Conservation (phyloP, 2,113 vertebrate genomes). For the Tylochromis polylepis region DNA sequence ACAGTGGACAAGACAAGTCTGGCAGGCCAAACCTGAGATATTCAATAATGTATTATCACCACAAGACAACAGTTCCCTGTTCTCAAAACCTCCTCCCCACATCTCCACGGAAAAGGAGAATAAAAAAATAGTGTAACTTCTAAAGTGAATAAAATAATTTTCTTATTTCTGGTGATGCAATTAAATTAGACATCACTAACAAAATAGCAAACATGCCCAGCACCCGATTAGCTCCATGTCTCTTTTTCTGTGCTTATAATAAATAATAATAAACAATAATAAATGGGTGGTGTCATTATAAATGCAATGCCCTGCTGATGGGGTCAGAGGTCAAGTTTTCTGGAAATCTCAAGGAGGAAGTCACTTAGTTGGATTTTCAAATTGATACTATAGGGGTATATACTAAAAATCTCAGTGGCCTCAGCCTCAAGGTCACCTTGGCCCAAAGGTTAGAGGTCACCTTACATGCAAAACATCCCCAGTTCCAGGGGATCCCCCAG, state of each 20-base stretch:
- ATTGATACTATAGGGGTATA: background rate
- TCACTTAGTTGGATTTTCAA: background rate
- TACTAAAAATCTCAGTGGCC: background rate
- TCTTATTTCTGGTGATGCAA: background rate
- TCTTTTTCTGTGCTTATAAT: background rate
- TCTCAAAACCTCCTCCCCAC: background rate
- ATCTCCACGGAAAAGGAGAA: background rate
- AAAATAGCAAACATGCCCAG: background rate
- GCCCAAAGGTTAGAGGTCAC: background rate
- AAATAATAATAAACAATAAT: no score
- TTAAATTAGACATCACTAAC: background rate
- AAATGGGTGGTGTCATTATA: background rate
- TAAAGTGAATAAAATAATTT: background rate
- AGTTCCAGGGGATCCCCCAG: background rate
- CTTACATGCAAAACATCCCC: background rate
- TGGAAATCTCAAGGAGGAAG: background rate
- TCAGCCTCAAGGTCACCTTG: background rate
- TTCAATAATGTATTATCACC: constrained; percentile 11
- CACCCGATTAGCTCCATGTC: background rate
- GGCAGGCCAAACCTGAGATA: background rate
- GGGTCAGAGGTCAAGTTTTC: background rate
- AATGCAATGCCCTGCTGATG: background rate
- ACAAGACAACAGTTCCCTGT: background rate
- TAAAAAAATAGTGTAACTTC: background rate
- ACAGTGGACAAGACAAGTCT: background rate